A percentile compares a stretch with the other conserved stretches of the same genome.
Conservation (phyloP, 2,888 invertebrate species). For the Bombylius discolor region DNA sequence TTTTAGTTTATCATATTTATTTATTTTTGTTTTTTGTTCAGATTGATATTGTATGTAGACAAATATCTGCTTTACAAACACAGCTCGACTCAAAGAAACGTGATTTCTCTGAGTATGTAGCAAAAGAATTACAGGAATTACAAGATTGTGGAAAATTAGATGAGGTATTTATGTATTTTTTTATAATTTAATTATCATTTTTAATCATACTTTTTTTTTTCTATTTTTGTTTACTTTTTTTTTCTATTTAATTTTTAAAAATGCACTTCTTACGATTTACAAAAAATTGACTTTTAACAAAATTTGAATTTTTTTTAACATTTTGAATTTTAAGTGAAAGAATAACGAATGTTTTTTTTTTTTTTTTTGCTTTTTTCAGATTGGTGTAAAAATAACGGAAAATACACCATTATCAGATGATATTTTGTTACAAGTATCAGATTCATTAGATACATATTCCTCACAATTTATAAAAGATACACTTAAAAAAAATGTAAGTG, state of each 20-base stretch:
- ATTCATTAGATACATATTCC: slow-evolving; percentile 51
- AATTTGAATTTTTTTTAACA: slow-evolving; percentile 1
- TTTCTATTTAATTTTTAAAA: neutral
- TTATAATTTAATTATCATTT: slow-evolving; percentile 1
- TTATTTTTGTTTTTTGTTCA: slow-evolving; percentile 36
- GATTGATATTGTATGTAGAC: slow-evolving; percentile 54
- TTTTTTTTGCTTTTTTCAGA: slow-evolving; percentile 32
- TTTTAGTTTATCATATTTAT: slow-evolving; percentile 18
- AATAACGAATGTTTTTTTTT: neutral
- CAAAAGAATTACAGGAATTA: slow-evolving; percentile 40
- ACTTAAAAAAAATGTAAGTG: slow-evolving; percentile 57
- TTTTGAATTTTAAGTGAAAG: too few relatives aligned
- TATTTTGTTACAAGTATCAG: slow-evolving; percentile 49
- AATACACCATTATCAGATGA: slow-evolving; percentile 43
- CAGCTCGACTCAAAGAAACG: slow-evolving; percentile 42
- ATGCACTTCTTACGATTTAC: too few relatives aligned
- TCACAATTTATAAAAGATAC: slow-evolving; percentile 52
- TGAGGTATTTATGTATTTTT: slow-evolving; percentile 30
- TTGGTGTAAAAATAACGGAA: slow-evolving; percentile 41
- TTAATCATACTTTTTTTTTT: slow-evolving; percentile 1
- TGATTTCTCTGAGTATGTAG: slow-evolving; percentile 41
- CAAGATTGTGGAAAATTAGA: slow-evolving; percentile 40
- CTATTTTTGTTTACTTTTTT: neutral
- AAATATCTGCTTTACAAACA: slow-evolving; percentile 43
- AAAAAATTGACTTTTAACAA: too few relatives aligned